phyloP scores from a whole-genome alignment of 2,888 invertebrate genomes.

The Onchidella celtica region DNA sequence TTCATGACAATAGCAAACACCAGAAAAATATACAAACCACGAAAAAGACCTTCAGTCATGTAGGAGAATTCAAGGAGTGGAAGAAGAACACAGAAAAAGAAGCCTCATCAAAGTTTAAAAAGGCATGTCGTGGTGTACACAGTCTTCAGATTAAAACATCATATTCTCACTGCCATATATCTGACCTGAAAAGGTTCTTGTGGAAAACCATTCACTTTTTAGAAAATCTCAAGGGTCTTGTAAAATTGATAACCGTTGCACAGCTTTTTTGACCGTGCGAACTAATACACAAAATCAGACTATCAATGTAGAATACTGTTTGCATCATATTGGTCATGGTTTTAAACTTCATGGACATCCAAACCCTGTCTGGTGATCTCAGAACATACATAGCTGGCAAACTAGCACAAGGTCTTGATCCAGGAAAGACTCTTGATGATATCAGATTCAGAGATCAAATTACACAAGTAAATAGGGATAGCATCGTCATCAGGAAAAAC shows the following conservation, averaged over 20 bases:
- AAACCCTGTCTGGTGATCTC: not conserved
- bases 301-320: not conserved
- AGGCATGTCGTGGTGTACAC: not conserved
- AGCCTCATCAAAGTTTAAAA: not conserved
- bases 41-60: not conserved
- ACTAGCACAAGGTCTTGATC: not conserved
- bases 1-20: not conserved
- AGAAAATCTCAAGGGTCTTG: not conserved
- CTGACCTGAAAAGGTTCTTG: not conserved
- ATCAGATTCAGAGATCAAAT: not conserved
- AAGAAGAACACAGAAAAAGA: not conserved
- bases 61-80: not conserved
- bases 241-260: not conserved
- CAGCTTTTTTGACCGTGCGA: not conserved
- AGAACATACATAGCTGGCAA: not conserved
- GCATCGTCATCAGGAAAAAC: not conserved
- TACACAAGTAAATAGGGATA: not conserved
- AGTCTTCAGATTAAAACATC: not conserved
- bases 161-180: not conserved
- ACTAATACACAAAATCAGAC: not conserved
- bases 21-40: not conserved
- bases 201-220: not conserved
- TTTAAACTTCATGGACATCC: not conserved
- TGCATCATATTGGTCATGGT: not conserved
- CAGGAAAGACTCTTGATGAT: not conserved